These are phyloP conservation scores for Petrocephalus zakoni DNA, from an alignment of 2,113 vertebrate genomes.

Conservation along the genomic window DNA sequence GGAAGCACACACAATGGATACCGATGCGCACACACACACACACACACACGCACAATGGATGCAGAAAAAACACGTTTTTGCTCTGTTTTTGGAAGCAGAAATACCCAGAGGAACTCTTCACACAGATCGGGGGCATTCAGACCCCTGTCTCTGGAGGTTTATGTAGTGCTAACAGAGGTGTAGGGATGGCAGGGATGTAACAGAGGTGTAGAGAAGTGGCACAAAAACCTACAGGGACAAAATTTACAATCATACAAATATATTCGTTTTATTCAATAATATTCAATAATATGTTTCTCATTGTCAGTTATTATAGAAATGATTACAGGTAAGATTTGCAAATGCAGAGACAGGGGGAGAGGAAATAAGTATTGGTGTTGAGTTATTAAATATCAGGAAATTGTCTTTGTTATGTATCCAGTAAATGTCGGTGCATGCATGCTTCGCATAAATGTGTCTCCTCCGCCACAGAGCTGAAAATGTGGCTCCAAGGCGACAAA, in stretches of 20 bases:
- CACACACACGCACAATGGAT: not conserved
- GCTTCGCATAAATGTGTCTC: constrained; percentile 44
- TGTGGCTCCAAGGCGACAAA: constrained; percentile 17
- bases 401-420: constrained; percentile 55
- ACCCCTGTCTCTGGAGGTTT: not conserved
- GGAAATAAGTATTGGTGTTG: constrained; percentile 40
- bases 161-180: not conserved
- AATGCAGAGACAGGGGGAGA: constrained; percentile 60
- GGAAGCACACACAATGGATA: not conserved
- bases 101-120: not conserved
- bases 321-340: constrained; percentile 22
- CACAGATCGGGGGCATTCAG: not conserved
- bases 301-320: constrained; percentile 58
- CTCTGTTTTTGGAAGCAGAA: not conserved
- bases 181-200: constrained; percentile 26
- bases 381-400: constrained; percentile 59
- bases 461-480: constrained; percentile 25
- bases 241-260: constrained; percentile 75
- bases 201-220: not conserved
- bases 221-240: constrained; percentile 37
- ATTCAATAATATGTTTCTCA: constrained; percentile 66
- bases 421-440: constrained; percentile 70
- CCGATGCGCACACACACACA: too few species aligned
- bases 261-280: constrained; percentile 77
- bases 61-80: not conserved